Evolutionary conservation across 2,797 vertebrate genomes (phyloP).

Genomic region (Bothrops alternatus): DNA sequence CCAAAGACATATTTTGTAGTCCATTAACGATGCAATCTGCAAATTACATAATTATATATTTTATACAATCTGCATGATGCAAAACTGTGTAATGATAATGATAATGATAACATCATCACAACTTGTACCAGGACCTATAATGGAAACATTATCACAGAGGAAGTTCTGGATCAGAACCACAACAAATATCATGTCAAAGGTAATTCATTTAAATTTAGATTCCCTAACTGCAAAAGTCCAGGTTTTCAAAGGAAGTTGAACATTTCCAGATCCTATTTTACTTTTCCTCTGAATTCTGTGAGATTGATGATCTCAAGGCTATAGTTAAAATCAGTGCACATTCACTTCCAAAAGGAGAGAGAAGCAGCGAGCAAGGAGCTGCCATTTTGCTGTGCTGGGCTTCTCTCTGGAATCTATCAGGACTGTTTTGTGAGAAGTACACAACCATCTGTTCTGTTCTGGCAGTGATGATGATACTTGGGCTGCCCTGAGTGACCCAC

Average conservation of each 20-base stretch:
- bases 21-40: not conserved
- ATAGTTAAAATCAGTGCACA: not conserved
- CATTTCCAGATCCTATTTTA: not conserved
- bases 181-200: not conserved
- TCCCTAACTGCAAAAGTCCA: not conserved
- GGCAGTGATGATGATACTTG: not conserved
- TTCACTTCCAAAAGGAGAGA: not conserved
- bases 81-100: not conserved
- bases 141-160: not conserved
- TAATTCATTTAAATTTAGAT: not conserved
- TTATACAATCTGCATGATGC: not conserved
- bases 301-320: not conserved
- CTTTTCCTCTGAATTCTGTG: not conserved
- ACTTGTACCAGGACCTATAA: not conserved
- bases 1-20: not conserved
- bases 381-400: not conserved
- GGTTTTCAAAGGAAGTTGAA: not conserved
- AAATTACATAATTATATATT: not conserved
- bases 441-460: not conserved
- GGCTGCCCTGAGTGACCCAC: not conserved
- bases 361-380: not conserved
- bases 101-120: not conserved
- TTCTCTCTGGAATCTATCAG: not conserved
- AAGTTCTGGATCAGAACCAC: not conserved
- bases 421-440: not conserved